Evolutionary conservation across 2,797 vertebrate genomes (phyloP).

Genomic region (Hipposideros larvatus): DNA sequence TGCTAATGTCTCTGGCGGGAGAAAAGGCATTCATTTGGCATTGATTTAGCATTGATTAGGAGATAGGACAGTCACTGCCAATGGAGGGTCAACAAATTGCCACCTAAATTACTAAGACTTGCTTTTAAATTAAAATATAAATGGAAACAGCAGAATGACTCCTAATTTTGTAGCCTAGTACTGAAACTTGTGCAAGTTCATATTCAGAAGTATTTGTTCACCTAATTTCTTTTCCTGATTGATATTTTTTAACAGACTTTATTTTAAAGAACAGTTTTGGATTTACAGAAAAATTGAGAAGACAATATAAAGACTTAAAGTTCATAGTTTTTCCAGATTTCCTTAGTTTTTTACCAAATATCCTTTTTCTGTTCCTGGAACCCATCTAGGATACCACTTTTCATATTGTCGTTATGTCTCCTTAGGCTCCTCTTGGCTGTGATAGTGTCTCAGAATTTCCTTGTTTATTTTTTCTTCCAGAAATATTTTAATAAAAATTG

Average conservation of each 20-base stretch:
- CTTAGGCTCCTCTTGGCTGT: not conserved
- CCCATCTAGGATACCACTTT: not conserved
- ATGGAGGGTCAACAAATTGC: not conserved
- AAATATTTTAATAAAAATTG: slow-evolving; percentile 80
- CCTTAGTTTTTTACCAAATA: not conserved
- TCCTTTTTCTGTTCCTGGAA: not conserved
- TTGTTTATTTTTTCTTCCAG: slow-evolving; percentile 43
- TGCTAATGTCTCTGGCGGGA: not conserved
- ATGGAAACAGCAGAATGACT: not conserved
- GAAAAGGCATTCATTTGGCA: not conserved
- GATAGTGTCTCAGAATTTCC: not conserved
- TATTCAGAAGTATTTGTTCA: not conserved
- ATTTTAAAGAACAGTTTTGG: slow-evolving; percentile 8
- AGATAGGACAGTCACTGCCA: not conserved
- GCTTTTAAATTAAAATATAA: slow-evolving; percentile 14
- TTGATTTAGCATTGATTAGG: not conserved
- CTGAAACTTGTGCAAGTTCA: not conserved
- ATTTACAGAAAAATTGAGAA: not conserved
- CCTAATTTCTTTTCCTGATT: not conserved
- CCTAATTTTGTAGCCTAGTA: not conserved
- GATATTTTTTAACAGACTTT: not conserved
- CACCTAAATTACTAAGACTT: not conserved
- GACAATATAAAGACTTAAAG: not conserved
- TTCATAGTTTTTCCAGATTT: not conserved
- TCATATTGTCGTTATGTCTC: not conserved